Evolutionary conservation across 37 sponge, comb jelly and placozoan genomes (phyloP).

Genomic region (Hexactinellida sp.): DNA sequence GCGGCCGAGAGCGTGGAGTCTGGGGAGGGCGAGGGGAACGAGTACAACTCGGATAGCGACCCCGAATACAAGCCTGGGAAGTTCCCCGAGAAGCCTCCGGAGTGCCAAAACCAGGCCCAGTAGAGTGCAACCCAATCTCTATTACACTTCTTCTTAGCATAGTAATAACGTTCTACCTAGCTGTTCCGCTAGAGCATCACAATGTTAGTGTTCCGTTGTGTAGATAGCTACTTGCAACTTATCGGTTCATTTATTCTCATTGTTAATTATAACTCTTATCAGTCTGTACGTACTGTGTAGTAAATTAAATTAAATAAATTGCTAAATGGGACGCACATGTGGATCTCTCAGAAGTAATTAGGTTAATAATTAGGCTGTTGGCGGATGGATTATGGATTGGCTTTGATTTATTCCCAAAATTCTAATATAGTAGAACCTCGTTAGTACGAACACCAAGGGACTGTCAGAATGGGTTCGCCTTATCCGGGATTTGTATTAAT

Average conservation of each 20-base stretch:
- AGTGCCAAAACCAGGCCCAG: constrained; percentile 7
- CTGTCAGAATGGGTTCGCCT: no score
- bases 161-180: background rate
- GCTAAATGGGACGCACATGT: no score
- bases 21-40: background rate
- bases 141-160: background rate
- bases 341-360: no score
- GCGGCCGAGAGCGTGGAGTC: constrained; percentile 26
- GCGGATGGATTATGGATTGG: no score
- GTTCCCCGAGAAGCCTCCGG: background rate
- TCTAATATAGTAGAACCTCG: no score
- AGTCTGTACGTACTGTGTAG: no score
- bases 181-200: background rate
- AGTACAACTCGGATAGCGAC: background rate
- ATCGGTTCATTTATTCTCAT: background rate
- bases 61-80: background rate
- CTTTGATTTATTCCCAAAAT: no score
- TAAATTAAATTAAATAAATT: no score
- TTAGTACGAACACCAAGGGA: no score
- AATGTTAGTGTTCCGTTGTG: background rate
- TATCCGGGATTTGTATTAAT: no score
- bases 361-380: no score
- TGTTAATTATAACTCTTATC: background rate
- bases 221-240: background rate
- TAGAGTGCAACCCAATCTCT: background rate